These are phyloP conservation scores for Chitala chitala DNA, from an alignment of 2,113 vertebrate genomes.

Conservation along the genomic window DNA sequence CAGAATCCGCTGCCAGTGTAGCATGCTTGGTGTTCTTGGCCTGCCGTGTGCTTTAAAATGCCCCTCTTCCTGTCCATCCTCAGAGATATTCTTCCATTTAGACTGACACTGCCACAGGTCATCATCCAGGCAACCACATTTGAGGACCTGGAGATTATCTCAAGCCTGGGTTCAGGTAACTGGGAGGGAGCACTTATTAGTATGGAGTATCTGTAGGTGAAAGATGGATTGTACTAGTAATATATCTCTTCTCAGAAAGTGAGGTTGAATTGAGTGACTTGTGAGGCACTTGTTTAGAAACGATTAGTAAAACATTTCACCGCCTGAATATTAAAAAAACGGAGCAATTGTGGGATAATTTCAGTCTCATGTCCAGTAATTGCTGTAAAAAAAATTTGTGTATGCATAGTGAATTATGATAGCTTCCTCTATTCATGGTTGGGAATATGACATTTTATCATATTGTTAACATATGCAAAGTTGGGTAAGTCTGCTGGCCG, in stretches of 20 bases:
- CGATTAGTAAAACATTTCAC: background rate
- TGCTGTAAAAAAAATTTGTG: background rate
- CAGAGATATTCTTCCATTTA: slow-evolving; percentile 83
- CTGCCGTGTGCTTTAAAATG: slow-evolving; percentile 18
- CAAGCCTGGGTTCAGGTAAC: slow-evolving; percentile 80
- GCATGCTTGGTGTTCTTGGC: background rate
- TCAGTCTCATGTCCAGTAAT: background rate
- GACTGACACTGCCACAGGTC: slow-evolving; percentile 75
- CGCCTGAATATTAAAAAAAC: background rate
- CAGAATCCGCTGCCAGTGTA: too few species aligned
- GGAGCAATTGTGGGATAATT: background rate
- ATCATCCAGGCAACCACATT: slow-evolving; percentile 71
- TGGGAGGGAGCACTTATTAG: background rate
- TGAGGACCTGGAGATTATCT: slow-evolving; percentile 79
- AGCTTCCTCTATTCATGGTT: background rate
- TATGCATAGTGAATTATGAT: background rate
- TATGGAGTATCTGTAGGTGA: background rate
- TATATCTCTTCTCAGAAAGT: too few species aligned
- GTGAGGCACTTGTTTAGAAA: too few species aligned
- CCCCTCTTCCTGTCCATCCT: slow-evolving; percentile 24
- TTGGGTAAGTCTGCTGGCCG: slow-evolving; percentile 11
- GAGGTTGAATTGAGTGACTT: too few species aligned
- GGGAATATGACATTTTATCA: background rate
- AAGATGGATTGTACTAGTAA: background rate
- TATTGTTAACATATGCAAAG: background rate